Conservation (phyloP, 2,113 vertebrate genomes). For the Macaca fascicularis region T2T-MFA8v1.1 NC_088394.1:54367001-54367500, state of each 20-base stretch:
- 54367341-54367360: background rate
- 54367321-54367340: background rate
- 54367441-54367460: background rate
- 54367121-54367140: background rate
- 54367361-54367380: background rate
- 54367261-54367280: background rate
- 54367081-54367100: background rate
- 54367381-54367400: background rate
- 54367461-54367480: background rate
- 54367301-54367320: background rate
- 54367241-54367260: background rate
- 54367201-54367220: background rate
- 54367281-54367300: too few species aligned
- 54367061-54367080: background rate
- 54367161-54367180: background rate
- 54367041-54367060: background rate
- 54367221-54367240: background rate
- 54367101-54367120: background rate
- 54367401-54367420: background rate
- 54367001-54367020: background rate
- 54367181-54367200: background rate
- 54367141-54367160: background rate
- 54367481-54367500: background rate
- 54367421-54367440: background rate
- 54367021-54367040: background rate